These are phyloP conservation scores for Liopterus haemorrhoidalis DNA, from an alignment of 2,888 invertebrate species.

Conservation along the genomic window DNA sequence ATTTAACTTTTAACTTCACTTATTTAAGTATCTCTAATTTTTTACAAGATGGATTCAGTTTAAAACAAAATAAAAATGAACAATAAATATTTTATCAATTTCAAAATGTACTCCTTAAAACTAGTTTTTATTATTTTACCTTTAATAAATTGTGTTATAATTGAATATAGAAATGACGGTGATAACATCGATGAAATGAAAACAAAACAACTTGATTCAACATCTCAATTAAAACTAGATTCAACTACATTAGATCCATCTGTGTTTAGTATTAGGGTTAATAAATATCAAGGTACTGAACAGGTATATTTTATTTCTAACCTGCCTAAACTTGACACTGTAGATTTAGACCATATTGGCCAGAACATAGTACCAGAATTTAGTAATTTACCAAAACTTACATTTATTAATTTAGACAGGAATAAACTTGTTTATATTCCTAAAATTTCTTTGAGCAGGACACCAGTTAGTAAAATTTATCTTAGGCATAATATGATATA, in stretches of 20 bases:
- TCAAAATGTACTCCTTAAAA: background rate
- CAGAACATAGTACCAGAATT: slow-evolving; percentile 10
- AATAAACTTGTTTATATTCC: slow-evolving; percentile 9
- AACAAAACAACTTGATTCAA: slow-evolving; percentile 1
- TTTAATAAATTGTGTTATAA: slow-evolving; percentile 1
- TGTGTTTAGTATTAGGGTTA: slow-evolving; percentile 3
- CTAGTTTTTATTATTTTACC: background rate
- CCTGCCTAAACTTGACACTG: slow-evolving; percentile 7
- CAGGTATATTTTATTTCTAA: slow-evolving; percentile 2
- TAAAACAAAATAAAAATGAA: too few relatives aligned
- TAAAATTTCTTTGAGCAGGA: background rate
- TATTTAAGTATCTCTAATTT: too few relatives aligned
- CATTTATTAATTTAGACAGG: background rate
- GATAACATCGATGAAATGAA: slow-evolving; percentile 10
- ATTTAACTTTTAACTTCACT: too few relatives aligned
- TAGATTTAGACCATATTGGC: slow-evolving; percentile 6
- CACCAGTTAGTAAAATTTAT: background rate
- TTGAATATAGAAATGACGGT: background rate
- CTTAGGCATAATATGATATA: slow-evolving; percentile 4
- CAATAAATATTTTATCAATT: too few relatives aligned
- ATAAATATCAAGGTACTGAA: background rate
- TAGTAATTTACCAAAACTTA: slow-evolving; percentile 5
- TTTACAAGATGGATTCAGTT: too few relatives aligned
- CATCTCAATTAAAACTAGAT: background rate
- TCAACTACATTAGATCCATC: slow-evolving; percentile 3